Base-by-base conservation (phyloP, 2,888 invertebrate genomes). In the Octonoba sinensis region DNA sequence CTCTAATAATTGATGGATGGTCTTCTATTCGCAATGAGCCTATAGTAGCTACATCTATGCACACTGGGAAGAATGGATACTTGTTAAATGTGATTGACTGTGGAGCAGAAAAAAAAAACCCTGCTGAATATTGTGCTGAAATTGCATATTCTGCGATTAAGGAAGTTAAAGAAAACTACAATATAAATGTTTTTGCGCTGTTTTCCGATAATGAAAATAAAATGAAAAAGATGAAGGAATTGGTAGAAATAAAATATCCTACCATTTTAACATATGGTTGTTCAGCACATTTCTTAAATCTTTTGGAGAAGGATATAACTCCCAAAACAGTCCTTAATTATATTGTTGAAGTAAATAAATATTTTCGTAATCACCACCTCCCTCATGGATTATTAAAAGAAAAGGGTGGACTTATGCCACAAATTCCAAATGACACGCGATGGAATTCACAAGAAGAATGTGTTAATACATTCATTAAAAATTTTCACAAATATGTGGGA, bases 161-260 rank as follows among this genome's bases (percentile, higher is more conserved):
- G 1, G 62, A 62, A 27, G 44, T 62, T 0, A 27, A 62, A 36
- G 62, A 27, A 27, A 62, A 62, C 24, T 62, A 62, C 27, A n/a
- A n/a, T 62, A n/a, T n/a, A 27, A 11, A 24, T 62, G 62, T 62
- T n/a, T n/a, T 27, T 62, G 62, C 62, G 3, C 0, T 36, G 16
- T 62, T 6, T n/a, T 36, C 62, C n/a, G 62, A 62, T n/a, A 62
- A 62, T 27, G 62, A 62, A 36, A 62, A 51, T 3, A 51, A 51
- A 51, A 51, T 51, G 51, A 51, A 51, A 62, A 62, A 62, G 36
- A 62, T 62, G 62, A 62, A 27, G 18, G 62, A 27, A 15, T 11
- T 62, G 12, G 27, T 62, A 16, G 27, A 27, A 27, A 15, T 27
- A 36, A 13, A 62, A 36, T 27, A 62, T 62, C 62, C 62, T 13